These are phyloP conservation scores for Cathartes aura DNA, from an alignment of 2,113 vertebrate genomes.

Conservation along the genomic window DNA sequence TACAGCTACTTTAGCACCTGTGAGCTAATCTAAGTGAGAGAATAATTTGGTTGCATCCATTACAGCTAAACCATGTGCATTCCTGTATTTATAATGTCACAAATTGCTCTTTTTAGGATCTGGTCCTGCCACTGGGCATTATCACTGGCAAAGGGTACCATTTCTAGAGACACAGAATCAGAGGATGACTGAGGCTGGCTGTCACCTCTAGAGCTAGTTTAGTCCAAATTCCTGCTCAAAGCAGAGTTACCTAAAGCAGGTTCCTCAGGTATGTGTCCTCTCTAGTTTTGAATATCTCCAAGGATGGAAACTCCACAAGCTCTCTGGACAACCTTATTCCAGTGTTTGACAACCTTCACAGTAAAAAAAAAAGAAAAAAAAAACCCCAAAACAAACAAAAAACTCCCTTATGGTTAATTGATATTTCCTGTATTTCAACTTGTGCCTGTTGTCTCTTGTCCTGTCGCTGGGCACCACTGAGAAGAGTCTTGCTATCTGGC, in stretches of 20 bases:
- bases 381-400: too few relatives aligned
- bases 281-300: background rate
- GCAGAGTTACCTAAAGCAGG: background rate
- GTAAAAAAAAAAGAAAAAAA: background rate
- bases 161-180: background rate
- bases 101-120: background rate
- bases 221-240: background rate
- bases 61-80: background rate
- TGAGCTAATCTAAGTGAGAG: background rate
- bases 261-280: background rate
- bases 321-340: background rate
- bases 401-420: accelerated
- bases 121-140: background rate
- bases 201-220: background rate
- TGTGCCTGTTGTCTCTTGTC: background rate
- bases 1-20: background rate
- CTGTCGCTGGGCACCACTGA: background rate
- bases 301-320: background rate
- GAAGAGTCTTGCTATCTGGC: background rate
- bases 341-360: background rate
- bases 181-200: background rate
- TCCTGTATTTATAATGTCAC: background rate
- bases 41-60: background rate
- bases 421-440: background rate
- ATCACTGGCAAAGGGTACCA: background rate